Evolutionary conservation across 2,113 vertebrate genomes (phyloP), one percentile per base, ranked within the genome.

Genomic region (Marmota monax): DNA sequence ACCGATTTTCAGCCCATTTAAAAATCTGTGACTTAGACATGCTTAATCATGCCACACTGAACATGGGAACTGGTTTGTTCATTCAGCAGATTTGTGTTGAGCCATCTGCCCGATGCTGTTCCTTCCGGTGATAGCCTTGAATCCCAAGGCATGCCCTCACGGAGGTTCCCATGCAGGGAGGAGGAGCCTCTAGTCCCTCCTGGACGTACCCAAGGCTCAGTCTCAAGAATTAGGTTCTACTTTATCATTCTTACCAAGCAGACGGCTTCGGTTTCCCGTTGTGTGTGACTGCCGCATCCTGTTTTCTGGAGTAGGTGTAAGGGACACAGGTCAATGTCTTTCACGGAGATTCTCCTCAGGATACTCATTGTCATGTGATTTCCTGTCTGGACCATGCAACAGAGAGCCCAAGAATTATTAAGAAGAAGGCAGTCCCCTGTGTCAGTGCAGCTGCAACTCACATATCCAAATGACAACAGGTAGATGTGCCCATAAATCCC

Each of bases 351-450:
- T 95, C 96, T 98, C 94, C 94, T 97, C 85, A 97, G 97, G 90
- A 98, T 84, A 56, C 91, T 92, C 22, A 18, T 97, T 16, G 94
- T 97, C 92, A 97, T 96, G 20, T 95, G 95, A 63, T 92, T 53
- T 93, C 96, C 98, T 96, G 97, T 94, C 97, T 97, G 96, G 92
- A 97, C 25, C 96, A 97, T 92, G 88, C 93, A 97, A 97, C 61
- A 90, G 13, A 96, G 92, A 98, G 88, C 72, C 77, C 92, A 88
- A 45, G 96, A 92, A 61, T 96, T 86, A 91, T 39, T 92, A 79
- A 72, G 14, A 61, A 87, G 96, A 84, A 95, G 79, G 20, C 53
- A 32, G 39, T 29, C 13, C 42, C 48, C 72, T 6, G 32, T 9
- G 32, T 78, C 83, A 63, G 2, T 2, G 3, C 70, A 63, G 9